phyloP scores from a whole-genome alignment of 2,113 vertebrate genomes.

The Cnemophilus loriae region DNA sequence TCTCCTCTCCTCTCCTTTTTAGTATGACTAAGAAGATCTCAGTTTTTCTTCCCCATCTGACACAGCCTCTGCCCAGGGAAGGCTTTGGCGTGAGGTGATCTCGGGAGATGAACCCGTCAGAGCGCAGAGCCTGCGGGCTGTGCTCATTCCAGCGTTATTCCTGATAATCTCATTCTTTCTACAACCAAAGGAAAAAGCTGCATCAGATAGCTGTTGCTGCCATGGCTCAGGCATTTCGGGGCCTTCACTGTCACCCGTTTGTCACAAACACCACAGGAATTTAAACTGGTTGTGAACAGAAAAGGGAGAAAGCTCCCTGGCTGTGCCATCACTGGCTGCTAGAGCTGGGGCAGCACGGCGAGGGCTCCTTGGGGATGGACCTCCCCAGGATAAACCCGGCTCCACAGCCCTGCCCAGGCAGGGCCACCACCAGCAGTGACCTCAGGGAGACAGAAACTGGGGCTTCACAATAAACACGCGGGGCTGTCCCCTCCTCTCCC shows the following conservation, averaged over 20 bases:
- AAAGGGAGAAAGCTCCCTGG: neutral
- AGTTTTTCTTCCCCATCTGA: neutral
- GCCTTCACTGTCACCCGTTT: neutral
- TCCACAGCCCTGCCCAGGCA: neutral
- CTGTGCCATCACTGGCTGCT: neutral
- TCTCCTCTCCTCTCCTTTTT: neutral
- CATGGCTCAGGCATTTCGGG: neutral
- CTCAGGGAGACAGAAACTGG: neutral
- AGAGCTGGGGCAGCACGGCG: neutral
- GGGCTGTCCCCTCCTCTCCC: accelerated
- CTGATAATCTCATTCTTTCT: neutral
- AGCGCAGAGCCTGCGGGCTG: neutral
- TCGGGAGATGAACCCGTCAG: neutral
- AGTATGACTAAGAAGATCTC: neutral
- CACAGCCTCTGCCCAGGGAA: neutral
- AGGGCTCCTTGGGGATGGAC: neutral
- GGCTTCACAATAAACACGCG: accelerated
- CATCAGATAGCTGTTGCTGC: neutral
- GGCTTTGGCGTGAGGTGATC: neutral
- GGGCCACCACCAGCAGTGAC: no score
- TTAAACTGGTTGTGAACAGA: neutral
- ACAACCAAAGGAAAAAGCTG: no score
- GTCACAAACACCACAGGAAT: neutral
- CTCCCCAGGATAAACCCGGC: accelerated
- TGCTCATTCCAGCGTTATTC: neutral